Base-by-base conservation (phyloP, 2,888 invertebrate species). In the Acheta domesticus region DNA sequence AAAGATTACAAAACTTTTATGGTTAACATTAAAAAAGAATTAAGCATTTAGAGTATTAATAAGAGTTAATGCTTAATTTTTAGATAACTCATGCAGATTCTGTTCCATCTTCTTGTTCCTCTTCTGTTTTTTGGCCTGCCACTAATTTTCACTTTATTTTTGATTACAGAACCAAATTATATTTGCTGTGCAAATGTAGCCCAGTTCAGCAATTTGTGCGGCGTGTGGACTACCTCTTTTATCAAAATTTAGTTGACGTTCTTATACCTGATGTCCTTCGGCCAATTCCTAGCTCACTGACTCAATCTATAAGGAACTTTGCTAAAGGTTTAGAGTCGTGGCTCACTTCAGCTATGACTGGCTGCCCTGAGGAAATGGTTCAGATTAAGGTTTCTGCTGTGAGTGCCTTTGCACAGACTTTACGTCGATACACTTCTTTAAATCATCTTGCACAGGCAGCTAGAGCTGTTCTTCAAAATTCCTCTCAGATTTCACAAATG, bases 381-480 rank as follows among this genome's bases (percentile, higher is more conserved):
- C 91, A 93, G 83, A 94, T 95, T 79, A 96, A 96, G 89, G 87
- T 92, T 80, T 89, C 93, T 12, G 93, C 94, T 19, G 97, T 97
- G 2, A 94, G 95, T 82, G 95, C 96, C 21, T 96, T 99, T 87
- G 95, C 98, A 84, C 97, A 98, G 87, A 98, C 96, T 36, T 88
- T 99, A 85, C 91, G 98, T 74, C 93, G 98, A 73, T 99, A 99
- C 89, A 99, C 99, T 12, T 97, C 97, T 49, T 90, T 99, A 82
- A 99, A 99, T 89, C 99, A 99, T 88, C 90, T 99, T 85, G 98
- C 99, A 82, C 94, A 95, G 88, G 97, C 97, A 77, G 98, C 98
- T 11, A 91, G 98, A 79, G 97, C 98, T 79, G 98, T 99, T 80
- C 91, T 99, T 83, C 96, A 96, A 87, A 99, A 98, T 88, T 93